Evolutionary conservation across 2,888 invertebrate species (phyloP), one percentile per base, ranked within the genome.

Genomic region (Drosophila anceps): DNA sequence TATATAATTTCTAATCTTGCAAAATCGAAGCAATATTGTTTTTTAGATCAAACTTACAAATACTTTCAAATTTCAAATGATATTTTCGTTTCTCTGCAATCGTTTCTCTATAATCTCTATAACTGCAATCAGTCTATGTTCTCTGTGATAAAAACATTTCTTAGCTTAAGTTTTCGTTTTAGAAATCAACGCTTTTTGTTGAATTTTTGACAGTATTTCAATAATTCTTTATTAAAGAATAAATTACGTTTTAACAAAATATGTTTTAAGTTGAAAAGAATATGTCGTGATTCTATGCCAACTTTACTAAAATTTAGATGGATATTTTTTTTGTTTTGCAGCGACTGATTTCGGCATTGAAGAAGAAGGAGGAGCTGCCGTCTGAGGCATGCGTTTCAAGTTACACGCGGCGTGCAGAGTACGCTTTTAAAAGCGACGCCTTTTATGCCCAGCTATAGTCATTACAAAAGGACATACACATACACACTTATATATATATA

Each of bases 401-500:
- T 81, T 83, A 83, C 81, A 71, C 70, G 66, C 69, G 58, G 53
- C 58, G 66, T 41, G 59, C 53, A 57, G 70, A 78, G 79, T 79
- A 68, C 79, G 79, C 82, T 79, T 79, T 82, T 79, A 79, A 81
- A 73, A 79, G 79, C 79, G 63, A 63, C 77, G 82, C 60, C 82
- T 79, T 81, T 78, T 82, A 75, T 82, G 82, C 69, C 68, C 78
- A 64, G 80, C 80, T 63, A 66, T 71, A 69, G 76, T 72, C 84
- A 81, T 81, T 83, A 81, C 81, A 80, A 76, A 82, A 65, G 83
- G 68, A 68, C 57, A 60, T 43, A 69, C 62, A 67, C 37, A 64
- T 51, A 53, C 53, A 13, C 24, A 68, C 13, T 46, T 15, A 53
- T n/a, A 50, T 4, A 67, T 44, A 55, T 44, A 68, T 48, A 70